Evolutionary conservation across 2,113 vertebrate species (phyloP).

Genomic region (Poeciliopsis turrubarensis): DNA sequence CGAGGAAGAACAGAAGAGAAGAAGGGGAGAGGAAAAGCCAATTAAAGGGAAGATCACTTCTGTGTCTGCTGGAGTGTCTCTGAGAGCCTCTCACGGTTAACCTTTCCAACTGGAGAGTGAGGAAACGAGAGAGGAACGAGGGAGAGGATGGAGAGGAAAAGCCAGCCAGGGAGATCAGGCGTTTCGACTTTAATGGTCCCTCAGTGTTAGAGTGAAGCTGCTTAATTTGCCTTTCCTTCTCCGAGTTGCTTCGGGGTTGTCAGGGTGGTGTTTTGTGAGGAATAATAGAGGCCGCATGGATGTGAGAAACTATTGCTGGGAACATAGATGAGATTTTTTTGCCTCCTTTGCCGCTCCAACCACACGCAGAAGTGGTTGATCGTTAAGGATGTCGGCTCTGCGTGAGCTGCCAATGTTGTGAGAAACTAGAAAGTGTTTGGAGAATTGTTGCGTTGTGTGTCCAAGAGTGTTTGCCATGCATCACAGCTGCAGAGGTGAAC

Average conservation of each 20-base stretch:
- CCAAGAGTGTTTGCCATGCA: slow-evolving; percentile 43
- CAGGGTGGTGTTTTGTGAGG: slow-evolving; percentile 43
- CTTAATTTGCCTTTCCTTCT: slow-evolving; percentile 76
- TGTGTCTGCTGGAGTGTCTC: slow-evolving; percentile 78
- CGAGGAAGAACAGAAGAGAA: slow-evolving; percentile 61
- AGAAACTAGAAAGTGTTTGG: slow-evolving; percentile 11
- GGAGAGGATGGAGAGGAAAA: slow-evolving; percentile 70
- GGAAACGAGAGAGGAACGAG: slow-evolving; percentile 72
- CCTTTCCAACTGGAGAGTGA: slow-evolving; percentile 76
- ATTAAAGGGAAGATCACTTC: slow-evolving; percentile 86
- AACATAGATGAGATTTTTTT: slow-evolving; percentile 13
- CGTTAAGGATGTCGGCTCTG: slow-evolving; percentile 22
- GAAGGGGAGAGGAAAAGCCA: slow-evolving; percentile 77
- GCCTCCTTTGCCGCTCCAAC: background rate
- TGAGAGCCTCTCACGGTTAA: slow-evolving; percentile 78
- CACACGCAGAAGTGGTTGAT: slow-evolving; percentile 2
- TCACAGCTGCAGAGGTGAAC: slow-evolving; percentile 64
- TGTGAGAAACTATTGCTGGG: slow-evolving; percentile 31
- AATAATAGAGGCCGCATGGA: slow-evolving; percentile 49
- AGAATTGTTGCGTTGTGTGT: background rate
- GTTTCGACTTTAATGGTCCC: slow-evolving; percentile 76
- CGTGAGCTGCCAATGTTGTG: slow-evolving; percentile 5
- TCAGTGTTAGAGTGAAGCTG: slow-evolving; percentile 72
- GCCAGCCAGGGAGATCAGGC: slow-evolving; percentile 73
- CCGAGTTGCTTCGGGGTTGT: slow-evolving; percentile 64